phyloP scores from a whole-genome alignment of 2,888 invertebrate genomes.

The Coelopa pilipes region DNA sequence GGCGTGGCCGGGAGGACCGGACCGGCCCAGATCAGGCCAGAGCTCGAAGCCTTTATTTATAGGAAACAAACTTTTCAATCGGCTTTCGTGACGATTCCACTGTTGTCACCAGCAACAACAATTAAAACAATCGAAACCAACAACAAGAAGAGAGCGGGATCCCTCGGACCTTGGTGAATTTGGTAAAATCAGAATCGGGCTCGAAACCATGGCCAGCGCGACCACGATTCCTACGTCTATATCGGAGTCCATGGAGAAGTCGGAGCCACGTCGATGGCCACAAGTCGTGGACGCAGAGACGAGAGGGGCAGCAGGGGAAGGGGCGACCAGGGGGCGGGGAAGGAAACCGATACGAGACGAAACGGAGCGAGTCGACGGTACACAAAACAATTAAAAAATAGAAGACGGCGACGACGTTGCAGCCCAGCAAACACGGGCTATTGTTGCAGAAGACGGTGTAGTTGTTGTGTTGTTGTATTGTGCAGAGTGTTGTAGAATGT shows the following conservation, averaged over 20 bases:
- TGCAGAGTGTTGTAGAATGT: not conserved
- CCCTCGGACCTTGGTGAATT: constrained; percentile 8
- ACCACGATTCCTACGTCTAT: too few species aligned
- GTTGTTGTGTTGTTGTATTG: too few species aligned
- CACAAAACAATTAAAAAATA: not conserved
- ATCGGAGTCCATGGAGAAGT: too few species aligned
- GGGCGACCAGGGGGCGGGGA: too few species aligned
- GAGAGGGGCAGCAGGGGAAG: too few species aligned
- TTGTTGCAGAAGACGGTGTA: too few species aligned
- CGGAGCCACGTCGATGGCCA: too few species aligned
- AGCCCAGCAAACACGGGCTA: not conserved
- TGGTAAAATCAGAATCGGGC: constrained; percentile 13
- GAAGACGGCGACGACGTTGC: not conserved
- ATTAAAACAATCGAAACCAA: too few species aligned
- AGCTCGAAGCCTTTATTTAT: constrained; percentile 33
- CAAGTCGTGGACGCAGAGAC: too few species aligned
- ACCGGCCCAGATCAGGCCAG: not conserved
- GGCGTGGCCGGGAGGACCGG: too few species aligned
- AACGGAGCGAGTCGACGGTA: too few species aligned
- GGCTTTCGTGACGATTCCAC: not conserved
- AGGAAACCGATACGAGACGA: too few species aligned
- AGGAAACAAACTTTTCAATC: constrained; percentile 31
- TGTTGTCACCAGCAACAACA: not conserved
- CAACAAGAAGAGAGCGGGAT: not conserved
- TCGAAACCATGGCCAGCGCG: not conserved